Evolutionary conservation across 2,888 invertebrate species (phyloP).

Genomic region (Eristalis intricaria): DNA sequence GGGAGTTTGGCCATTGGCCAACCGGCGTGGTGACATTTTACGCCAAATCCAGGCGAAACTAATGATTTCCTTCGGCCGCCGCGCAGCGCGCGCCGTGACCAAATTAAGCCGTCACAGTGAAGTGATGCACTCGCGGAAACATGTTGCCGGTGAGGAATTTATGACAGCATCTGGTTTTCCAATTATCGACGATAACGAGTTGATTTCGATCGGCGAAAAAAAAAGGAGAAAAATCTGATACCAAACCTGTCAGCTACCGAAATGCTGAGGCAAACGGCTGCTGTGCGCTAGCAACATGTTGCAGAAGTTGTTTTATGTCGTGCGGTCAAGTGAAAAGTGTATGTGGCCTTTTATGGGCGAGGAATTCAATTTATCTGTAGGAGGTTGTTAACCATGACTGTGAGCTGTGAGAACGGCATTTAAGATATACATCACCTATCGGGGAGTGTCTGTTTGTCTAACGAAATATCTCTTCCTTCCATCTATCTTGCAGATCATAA

Average conservation of each 20-base stretch:
- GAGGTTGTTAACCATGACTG: conserved; percentile 45
- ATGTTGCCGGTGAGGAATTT: conserved; percentile 37
- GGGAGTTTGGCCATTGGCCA: background rate
- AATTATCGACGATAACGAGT: conserved; percentile 38
- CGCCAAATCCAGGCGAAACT: background rate
- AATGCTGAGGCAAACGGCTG: background rate
- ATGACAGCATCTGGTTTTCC: conserved; percentile 30
- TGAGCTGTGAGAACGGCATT: conserved; percentile 4
- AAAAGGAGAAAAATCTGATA: conserved; percentile 9
- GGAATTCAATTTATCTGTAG: conserved; percentile 38
- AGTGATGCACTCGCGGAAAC: background rate
- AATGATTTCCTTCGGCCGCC: conserved; percentile 52
- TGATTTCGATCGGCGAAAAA: conserved; percentile 27
- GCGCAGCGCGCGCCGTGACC: conserved; percentile 12
- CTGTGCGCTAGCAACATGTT: conserved; percentile 52
- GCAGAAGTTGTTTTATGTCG: conserved; percentile 46
- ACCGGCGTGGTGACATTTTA: conserved; percentile 23
- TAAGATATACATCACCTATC: conserved; percentile 13
- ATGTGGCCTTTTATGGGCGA: conserved; percentile 38
- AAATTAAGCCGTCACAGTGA: conserved; percentile 33
- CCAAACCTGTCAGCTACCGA: conserved; percentile 4
- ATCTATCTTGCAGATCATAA: conserved; percentile 73
- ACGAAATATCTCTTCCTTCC: conserved; percentile 42
- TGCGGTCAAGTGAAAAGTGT: conserved; percentile 35
- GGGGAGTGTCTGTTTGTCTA: conserved; percentile 43